Evolutionary conservation across 37 sponge, comb jelly and placozoan species (phyloP).

Genomic region (Theonella swinhoei): DNA sequence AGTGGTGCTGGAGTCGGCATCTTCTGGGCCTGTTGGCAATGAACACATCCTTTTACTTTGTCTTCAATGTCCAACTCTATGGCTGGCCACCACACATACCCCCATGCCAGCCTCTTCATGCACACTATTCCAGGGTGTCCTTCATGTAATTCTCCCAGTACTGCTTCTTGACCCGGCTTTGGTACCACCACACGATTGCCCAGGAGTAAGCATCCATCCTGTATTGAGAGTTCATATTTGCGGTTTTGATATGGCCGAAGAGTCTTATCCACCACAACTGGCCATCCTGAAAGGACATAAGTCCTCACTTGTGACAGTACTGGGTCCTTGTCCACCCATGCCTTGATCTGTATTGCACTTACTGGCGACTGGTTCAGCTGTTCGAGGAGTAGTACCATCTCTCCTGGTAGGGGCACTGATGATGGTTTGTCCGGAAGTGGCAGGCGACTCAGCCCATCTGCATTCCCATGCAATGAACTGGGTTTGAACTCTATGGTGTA

Average conservation of each 20-base stretch:
- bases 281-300: constrained; percentile 36
- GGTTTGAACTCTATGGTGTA: background rate
- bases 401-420: background rate
- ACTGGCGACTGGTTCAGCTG: constrained; percentile 1
- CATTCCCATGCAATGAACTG: background rate
- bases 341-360: constrained; percentile 5
- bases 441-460: background rate
- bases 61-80: constrained; percentile 29
- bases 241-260: constrained; percentile 12
- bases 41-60: no score
- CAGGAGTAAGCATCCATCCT: constrained; percentile 25
- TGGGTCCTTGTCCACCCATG: constrained; percentile 26
- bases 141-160: constrained; percentile 29
- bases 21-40: background rate
- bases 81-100: constrained; percentile 34
- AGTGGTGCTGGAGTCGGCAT: background rate
- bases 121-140: constrained; percentile 37
- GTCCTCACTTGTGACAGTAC: constrained; percentile 33
- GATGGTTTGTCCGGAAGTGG: background rate
- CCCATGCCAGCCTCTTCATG: constrained; percentile 32
- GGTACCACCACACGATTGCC: constrained; percentile 33
- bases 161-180: background rate
- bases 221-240: no score
- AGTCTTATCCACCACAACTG: background rate
- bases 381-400: background rate